Evolutionary conservation across 2,888 invertebrate genomes (phyloP).

Genomic region (Limnephilus marmoratus): DNA sequence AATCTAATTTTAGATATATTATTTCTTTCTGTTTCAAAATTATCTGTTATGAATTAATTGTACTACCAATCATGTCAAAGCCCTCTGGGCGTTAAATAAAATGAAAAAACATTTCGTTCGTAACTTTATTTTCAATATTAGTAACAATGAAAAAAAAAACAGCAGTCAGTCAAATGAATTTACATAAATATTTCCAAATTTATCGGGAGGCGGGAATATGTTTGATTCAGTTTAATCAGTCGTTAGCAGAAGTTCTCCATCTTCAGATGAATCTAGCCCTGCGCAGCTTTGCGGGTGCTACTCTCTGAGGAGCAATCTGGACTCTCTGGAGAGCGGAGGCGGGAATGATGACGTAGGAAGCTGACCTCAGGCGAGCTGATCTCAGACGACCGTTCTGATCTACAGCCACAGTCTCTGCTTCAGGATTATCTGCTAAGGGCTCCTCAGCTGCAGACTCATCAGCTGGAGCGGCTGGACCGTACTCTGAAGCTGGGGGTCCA

Average conservation of each 20-base stretch:
- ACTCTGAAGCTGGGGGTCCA: too few species aligned
- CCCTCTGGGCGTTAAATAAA: too few species aligned
- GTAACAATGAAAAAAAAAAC: background rate
- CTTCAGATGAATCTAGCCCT: background rate
- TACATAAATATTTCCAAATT: background rate
- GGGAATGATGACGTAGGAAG: background rate
- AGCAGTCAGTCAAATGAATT: background rate
- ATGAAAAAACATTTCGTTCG: background rate
- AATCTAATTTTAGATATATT: too few species aligned
- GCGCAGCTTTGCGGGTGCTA: background rate
- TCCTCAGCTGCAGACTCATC: too few species aligned
- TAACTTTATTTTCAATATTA: background rate
- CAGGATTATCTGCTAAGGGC: too few species aligned
- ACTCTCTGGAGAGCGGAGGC: background rate
- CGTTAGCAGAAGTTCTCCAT: background rate
- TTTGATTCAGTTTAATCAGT: background rate
- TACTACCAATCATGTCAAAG: too few species aligned
- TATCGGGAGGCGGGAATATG: background rate
- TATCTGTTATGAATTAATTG: too few species aligned
- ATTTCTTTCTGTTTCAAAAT: too few species aligned
- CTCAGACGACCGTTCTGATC: slow-evolving; percentile 40
- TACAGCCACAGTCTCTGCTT: background rate
- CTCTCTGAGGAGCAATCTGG: background rate
- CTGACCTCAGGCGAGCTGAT: background rate
- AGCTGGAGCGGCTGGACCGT: too few species aligned